Base-by-base conservation (phyloP, 2,888 invertebrate genomes). In the Cyclophora punctaria region DNA sequence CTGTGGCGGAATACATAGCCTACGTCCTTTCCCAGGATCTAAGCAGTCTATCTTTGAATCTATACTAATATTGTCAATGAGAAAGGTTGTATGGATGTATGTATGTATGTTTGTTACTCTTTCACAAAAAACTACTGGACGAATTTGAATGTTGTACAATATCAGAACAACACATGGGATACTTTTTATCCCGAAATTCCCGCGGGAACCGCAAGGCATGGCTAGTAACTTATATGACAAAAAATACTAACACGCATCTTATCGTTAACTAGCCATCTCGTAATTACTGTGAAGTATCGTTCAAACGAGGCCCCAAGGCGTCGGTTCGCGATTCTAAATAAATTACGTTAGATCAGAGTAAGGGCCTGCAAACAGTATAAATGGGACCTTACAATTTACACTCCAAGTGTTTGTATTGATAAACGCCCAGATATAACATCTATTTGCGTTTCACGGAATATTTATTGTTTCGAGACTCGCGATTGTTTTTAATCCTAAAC, bases 271-370 rank as follows among this genome's bases (percentile, higher is more conserved):
- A 20, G 20, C 20, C 20, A 20, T 20, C 20, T 20, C 20, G 20
- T 20, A 20, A 20, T 20, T 20, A 20, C 20, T 20, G 20, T 20
- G 20, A 20, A 20, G 20, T 20, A 20, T 34, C 6, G 34, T 44
- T 44, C 2, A 3, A 44, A 44, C 44, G 44, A 33, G 34, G 44
- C 44, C 3, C 44, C 4, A 5, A 37, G 33, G 44, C 34, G 20
- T 44, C 44, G 34, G 37, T 78, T 79, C 77, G 75, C 74, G 78
- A 81, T 80, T 79, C 77, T 68, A 79, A 80, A 80, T 73, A 76
- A 82, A 82, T 76, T 75, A 67, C 59, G 5, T 48, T 64, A 75
- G 76, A 73, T 78, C 73, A 73, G 67, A 59, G 67, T 73, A 60
- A 69, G 70, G 63, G 66, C 63, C 61, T 62, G 67, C 64, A 66